Percentiles rank a stretch among this genome's conserved stretches.
Conservation (phyloP, 2,113 vertebrate species). For the Chloropsis cyanopogon region DNA sequence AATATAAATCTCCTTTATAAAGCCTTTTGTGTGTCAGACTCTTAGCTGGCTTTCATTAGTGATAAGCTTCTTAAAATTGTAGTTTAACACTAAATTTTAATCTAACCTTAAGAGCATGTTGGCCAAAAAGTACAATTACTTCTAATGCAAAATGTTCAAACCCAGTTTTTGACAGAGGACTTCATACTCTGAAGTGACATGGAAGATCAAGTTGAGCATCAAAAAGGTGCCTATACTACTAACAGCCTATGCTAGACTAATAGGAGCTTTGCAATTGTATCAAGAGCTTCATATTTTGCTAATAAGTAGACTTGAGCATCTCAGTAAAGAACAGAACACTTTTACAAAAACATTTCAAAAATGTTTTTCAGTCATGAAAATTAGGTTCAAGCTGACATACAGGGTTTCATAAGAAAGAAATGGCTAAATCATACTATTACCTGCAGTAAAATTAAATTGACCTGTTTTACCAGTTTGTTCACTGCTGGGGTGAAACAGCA, state of each 20-base stretch:
- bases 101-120: not conserved
- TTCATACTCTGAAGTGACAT: not conserved
- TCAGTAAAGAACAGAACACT: not conserved
- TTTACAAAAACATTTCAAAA: not conserved
- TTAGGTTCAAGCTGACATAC: not conserved
- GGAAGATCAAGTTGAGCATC: not conserved
- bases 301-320: not conserved
- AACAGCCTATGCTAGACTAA: not conserved
- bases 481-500: not conserved
- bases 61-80: not conserved
- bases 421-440: not conserved
- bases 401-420: not conserved
- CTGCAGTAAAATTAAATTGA: conserved; percentile 30
- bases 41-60: not conserved
- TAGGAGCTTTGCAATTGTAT: not conserved
- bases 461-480: not conserved
- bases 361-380: not conserved
- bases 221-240: not conserved
- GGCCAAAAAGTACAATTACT: not conserved
- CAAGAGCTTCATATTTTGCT: not conserved
- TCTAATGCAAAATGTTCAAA: not conserved
- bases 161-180: not conserved
- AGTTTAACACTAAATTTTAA: not conserved
- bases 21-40: not conserved
- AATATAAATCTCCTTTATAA: not conserved